phyloP scores from a whole-genome alignment of 2,888 invertebrate species.

The Ctena decussata region DNA sequence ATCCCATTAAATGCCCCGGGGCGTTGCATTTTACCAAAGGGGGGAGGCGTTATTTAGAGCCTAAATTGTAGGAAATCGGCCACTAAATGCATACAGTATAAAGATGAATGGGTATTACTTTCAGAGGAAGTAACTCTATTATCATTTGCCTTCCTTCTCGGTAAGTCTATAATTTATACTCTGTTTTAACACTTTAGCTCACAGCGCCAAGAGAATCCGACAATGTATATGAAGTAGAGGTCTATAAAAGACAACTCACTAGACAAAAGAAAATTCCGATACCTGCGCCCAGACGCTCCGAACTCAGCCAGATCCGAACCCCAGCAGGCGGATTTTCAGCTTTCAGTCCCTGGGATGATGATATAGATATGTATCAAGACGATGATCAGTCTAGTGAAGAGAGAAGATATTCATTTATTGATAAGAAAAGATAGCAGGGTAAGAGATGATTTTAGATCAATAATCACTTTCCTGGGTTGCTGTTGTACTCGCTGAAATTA shows the following conservation, averaged over 20 bases:
- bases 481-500: too few species aligned
- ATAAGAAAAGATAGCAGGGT: background rate
- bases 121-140: too few species aligned
- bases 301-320: background rate
- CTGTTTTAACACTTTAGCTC: background rate
- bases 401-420: background rate
- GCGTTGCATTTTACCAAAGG: too few species aligned
- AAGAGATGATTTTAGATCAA: background rate
- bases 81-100: too few species aligned
- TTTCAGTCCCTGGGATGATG: background rate
- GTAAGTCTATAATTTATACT: too few species aligned
- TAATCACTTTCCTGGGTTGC: too few species aligned
- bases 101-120: too few species aligned
- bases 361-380: background rate
- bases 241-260: background rate
- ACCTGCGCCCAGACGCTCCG: background rate
- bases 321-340: background rate
- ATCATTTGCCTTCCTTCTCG: too few species aligned
- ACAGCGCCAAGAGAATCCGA: background rate
- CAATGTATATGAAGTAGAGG: background rate
- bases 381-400: background rate
- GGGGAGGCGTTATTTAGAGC: too few species aligned
- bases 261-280: background rate
- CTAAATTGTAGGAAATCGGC: too few species aligned
- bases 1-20: too few species aligned